Base-by-base conservation (phyloP, 2,888 invertebrate species). In the Rotaria sp. region DNA sequence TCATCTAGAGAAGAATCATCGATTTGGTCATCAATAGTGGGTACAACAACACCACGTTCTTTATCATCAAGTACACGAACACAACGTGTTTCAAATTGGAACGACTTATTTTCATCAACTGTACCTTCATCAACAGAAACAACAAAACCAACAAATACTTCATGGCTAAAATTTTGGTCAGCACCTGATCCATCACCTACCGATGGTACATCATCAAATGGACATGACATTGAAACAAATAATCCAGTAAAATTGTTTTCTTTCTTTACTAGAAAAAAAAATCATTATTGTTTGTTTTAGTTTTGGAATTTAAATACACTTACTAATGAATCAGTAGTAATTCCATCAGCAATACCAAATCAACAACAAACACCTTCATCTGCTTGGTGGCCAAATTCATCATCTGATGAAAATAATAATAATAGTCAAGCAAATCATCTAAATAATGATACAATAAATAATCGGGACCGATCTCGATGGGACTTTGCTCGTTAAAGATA, bases 401-500 rank as follows among this genome's bases (percentile, higher is more conserved):
- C 67, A 35, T 67, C 67, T 45, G 80, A 45, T 45, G 45, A 80
- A 80, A 80, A 80, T 21, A 80, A 80, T 45, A 45, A 45, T 80
- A 45, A n/a, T 11, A n/a, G 41, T 45, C 41, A 45, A n/a, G 2
- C 10, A 26, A 45, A 80, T 80, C 41, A 80, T n/a, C 11, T n/a
- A 45, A 45, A 80, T 45, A 45, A 80, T 45, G n/a, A 80, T 45
- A 26, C 26, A 41, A 45, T 45, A 13, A 80, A 80, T 24, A 45
- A 45, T 45, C 41, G 45, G n/a, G 41, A 45, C 26, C 45, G 45
- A 80, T 80, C 80, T 45, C 41, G 45, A 80, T 80, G 80, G 80
- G 80, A 80, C n/a, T 80, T 80, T 45, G 80, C 80, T 80, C 80
- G 80, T 80, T 80, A 80, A 80, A 67, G 30, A 35, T 38, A 35